These are phyloP conservation scores for Clostera curtula DNA, from an alignment of 2,888 invertebrate species.

Conservation along the genomic window DNA sequence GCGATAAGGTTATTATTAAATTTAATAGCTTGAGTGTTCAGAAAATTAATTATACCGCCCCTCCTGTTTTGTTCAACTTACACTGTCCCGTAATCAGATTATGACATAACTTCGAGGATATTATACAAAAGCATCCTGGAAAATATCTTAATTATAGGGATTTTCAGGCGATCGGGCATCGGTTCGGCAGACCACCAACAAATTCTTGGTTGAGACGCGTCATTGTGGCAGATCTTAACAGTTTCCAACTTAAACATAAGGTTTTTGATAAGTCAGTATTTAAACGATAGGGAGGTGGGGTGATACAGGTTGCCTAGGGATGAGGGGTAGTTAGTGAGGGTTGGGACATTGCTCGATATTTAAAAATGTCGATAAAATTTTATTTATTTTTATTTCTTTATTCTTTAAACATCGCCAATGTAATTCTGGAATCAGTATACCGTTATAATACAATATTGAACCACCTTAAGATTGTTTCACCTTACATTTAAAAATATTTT, in stretches of 20 bases:
- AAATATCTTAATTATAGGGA: constrained; percentile 27
- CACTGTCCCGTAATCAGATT: constrained; percentile 32
- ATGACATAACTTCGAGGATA: constrained; percentile 25
- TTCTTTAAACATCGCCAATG: no score
- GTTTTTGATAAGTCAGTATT: constrained; percentile 74
- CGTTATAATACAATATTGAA: no score
- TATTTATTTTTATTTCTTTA: no score
- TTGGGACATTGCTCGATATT: constrained; percentile 1
- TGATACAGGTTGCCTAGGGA: constrained; percentile 61
- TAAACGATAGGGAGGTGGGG: constrained; percentile 62
- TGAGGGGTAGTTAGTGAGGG: constrained; percentile 46
- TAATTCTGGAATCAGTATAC: no score
- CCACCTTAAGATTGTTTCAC: no score
- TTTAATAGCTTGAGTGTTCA: constrained; percentile 15
- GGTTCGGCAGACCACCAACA: constrained; percentile 20
- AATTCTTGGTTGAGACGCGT: constrained; percentile 20
- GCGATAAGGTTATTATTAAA: constrained; percentile 11
- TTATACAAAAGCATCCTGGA: constrained; percentile 20
- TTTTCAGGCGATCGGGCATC: constrained; percentile 19
- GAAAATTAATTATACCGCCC: constrained; percentile 24
- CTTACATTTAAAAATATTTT: no score
- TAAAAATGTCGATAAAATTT: constrained; percentile 25
- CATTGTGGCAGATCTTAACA: constrained; percentile 52
- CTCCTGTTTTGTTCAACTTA: constrained; percentile 23
- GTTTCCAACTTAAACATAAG: constrained; percentile 67